These are phyloP conservation scores for Pyralis farinalis DNA, from an alignment of 2,888 invertebrate genomes.

Conservation along the genomic window DNA sequence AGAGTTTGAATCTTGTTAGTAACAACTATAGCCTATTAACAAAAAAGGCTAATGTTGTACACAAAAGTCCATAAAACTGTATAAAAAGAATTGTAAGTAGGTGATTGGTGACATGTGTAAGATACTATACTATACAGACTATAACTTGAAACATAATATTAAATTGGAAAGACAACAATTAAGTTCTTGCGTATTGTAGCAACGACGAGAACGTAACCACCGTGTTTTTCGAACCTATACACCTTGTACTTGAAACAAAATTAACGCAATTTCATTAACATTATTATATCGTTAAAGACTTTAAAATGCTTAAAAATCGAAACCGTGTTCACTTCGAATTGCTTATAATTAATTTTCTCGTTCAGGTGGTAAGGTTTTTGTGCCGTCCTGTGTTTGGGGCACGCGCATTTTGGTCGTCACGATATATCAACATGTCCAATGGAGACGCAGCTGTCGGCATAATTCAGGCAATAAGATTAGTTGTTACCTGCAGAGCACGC, in stretches of 20 bases:
- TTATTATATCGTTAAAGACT: neutral
- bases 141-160: no score
- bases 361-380: neutral
- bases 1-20: no score
- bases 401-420: neutral
- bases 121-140: no score
- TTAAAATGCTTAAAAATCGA: neutral
- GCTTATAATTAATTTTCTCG: neutral
- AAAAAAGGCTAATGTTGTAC: no score
- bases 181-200: no score
- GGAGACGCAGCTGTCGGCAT: constrained; percentile 42
- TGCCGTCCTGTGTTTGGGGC: neutral
- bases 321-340: neutral
- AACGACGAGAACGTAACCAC: no score
- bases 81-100: no score
- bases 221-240: no score
- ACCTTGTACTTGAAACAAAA: neutral
- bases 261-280: neutral
- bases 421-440: constrained; percentile 9
- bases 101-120: no score
- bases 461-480: constrained; percentile 47
- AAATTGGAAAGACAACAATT: no score
- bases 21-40: no score
- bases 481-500: constrained; percentile 38
- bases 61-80: no score